A percentile compares a stretch with the other conserved stretches of the same genome.
These are phyloP conservation scores for Orthosia gothica DNA, from an alignment of 2,888 invertebrate species.

Conservation along the genomic window DNA sequence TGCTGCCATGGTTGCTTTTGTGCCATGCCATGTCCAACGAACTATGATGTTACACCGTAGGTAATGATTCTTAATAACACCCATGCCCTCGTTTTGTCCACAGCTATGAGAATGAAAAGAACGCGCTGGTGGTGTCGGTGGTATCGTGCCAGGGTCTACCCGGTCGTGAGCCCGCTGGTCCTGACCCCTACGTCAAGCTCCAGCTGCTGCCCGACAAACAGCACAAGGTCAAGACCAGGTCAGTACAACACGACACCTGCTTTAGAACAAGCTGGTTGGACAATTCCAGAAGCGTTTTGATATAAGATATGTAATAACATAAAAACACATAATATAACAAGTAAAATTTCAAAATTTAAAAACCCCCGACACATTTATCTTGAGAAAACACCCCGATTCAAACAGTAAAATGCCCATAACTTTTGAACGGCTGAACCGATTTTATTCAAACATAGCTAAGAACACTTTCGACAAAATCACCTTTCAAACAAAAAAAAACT, in stretches of 20 bases:
- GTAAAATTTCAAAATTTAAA: no score
- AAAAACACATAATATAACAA: no score
- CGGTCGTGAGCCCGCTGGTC: slow-evolving; percentile 95
- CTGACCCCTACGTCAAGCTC: slow-evolving; percentile 99
- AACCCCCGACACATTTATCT: no score
- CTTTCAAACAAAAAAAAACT: no score
- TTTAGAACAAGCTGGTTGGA: no score
- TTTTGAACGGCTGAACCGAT: no score
- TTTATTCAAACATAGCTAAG: no score
- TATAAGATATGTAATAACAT: no score
- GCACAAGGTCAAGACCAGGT: slow-evolving; percentile 98
- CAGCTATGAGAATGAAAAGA: slow-evolving; percentile 97
- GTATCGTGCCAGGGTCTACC: slow-evolving; percentile 97
- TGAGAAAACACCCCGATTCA: no score
- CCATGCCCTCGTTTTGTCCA: not conserved
- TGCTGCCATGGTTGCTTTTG: not conserved
- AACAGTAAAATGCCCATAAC: no score
- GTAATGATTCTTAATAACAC: not conserved
- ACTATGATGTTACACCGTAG: not conserved
- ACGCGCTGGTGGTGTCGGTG: slow-evolving; percentile 97
- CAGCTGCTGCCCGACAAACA: slow-evolving; percentile 99
- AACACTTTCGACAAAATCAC: no score
- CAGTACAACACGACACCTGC: slow-evolving; percentile 55
- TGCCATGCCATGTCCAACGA: not conserved
- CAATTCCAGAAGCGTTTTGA: no score